These are phyloP conservation scores for Drosophila takahashii DNA, from an alignment of 1,140 invertebrate genomes.

Conservation along the genomic window DNA sequence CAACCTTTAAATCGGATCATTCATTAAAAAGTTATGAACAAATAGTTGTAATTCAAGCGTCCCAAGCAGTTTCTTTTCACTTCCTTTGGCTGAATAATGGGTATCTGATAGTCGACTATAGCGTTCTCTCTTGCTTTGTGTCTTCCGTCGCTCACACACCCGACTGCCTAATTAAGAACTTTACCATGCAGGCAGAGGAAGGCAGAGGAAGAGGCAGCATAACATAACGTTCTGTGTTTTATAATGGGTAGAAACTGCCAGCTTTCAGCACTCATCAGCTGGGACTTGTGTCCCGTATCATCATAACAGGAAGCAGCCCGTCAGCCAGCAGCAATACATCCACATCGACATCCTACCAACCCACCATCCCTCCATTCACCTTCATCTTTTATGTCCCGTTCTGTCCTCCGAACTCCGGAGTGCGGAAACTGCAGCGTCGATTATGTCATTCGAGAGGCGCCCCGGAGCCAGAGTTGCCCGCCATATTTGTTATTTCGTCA, in stretches of 20 bases:
- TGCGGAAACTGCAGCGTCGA: constrained; percentile 72
- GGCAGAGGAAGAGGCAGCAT: constrained; percentile 6
- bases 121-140: constrained; percentile 2
- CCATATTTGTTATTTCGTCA: constrained; percentile 61
- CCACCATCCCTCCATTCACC: constrained; percentile 4
- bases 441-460: constrained; percentile 67
- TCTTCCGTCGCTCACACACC: constrained; percentile 11
- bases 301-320: constrained; percentile 48
- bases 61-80: too few species aligned
- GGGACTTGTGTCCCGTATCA: constrained; percentile 36
- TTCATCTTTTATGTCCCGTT: constrained; percentile 15
- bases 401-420: constrained; percentile 10
- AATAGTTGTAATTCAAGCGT: too few species aligned
- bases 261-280: constrained; percentile 37
- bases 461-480: constrained; percentile 1
- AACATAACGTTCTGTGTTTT: constrained; percentile 10
- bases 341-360: not conserved
- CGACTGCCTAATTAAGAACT: constrained; percentile 72
- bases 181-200: constrained; percentile 23
- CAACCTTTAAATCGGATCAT: too few species aligned
- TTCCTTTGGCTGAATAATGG: too few species aligned
- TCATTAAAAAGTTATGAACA: too few species aligned
- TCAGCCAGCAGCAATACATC: constrained; percentile 38
- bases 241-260: constrained; percentile 17
- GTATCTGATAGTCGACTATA: too few species aligned